These are phyloP conservation scores for Oryzaephilus surinamensis DNA, from an alignment of 1,140 invertebrate species.

Conservation along the genomic window DNA sequence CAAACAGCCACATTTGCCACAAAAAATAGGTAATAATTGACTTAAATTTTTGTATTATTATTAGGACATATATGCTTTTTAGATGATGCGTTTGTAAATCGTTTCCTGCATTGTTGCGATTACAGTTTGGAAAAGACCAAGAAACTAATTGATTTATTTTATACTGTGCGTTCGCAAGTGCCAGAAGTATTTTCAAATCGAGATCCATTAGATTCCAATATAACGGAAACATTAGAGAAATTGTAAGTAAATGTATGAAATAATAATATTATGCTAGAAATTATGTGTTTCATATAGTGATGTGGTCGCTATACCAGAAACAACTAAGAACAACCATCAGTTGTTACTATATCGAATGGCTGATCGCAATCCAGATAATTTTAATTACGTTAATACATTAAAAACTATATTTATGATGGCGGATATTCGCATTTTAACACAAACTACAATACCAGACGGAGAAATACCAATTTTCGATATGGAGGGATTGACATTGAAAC, in stretches of 20 bases:
- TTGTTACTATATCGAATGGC: slow-evolving; percentile 47
- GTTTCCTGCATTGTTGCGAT: slow-evolving; percentile 41
- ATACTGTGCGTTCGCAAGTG: slow-evolving; percentile 47
- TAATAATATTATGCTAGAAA: not conserved
- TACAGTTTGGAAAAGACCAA: slow-evolving; percentile 47
- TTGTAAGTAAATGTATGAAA: slow-evolving; percentile 37
- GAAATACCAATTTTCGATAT: slow-evolving; percentile 63
- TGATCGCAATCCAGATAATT: slow-evolving; percentile 49
- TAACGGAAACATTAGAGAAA: slow-evolving; percentile 42
- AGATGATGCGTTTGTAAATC: slow-evolving; percentile 44
- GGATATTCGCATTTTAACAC: slow-evolving; percentile 48
- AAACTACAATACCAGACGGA: slow-evolving; percentile 41
- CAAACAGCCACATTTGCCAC: slow-evolving; percentile 65
- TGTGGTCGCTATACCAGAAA: slow-evolving; percentile 45
- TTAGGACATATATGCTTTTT: slow-evolving; percentile 18
- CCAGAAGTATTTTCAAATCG: slow-evolving; percentile 54
- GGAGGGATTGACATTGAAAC: slow-evolving; percentile 47
- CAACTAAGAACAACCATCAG: slow-evolving; percentile 26
- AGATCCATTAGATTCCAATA: slow-evolving; percentile 44
- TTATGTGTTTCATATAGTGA: slow-evolving; percentile 40
- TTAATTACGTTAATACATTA: slow-evolving; percentile 52
- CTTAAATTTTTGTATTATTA: slow-evolving; percentile 5
- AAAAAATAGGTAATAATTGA: slow-evolving; percentile 51
- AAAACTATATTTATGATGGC: slow-evolving; percentile 60
- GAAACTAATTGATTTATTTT: slow-evolving; percentile 51